A percentile compares a stretch with the other conserved stretches of the same genome.
Conservation (phyloP, 2,797 vertebrate genomes). For the Leucoraja ocellata region DNA sequence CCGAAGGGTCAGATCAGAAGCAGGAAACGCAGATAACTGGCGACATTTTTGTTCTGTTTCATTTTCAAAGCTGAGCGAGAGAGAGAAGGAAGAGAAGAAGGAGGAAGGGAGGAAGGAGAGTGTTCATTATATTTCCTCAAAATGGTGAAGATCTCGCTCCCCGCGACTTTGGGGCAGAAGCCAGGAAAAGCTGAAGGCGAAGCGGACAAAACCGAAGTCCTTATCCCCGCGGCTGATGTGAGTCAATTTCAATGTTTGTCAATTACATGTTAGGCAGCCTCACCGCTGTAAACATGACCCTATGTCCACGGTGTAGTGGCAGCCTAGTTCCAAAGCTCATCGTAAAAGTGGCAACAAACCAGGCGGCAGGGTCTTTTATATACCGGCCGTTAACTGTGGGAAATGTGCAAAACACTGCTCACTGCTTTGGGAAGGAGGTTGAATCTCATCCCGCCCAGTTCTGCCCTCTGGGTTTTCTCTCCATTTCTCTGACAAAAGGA, state of each 20-base stretch:
- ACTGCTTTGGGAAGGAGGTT: neutral
- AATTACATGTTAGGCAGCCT: neutral
- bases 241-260: neutral
- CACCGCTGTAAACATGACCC: neutral
- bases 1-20: neutral
- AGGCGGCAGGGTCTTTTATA: neutral
- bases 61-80: neutral
- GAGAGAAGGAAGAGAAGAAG: neutral
- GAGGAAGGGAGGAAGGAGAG: neutral
- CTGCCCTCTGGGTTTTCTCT: neutral
- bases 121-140: neutral
- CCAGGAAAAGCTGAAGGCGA: conserved; percentile 62
- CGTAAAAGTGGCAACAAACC: neutral
- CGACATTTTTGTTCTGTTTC: neutral
- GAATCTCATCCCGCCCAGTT: neutral
- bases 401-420: neutral
- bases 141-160: conserved; percentile 83
- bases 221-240: conserved; percentile 57
- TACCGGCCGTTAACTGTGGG: neutral
- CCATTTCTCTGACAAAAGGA: neutral
- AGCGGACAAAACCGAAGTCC: conserved; percentile 61
- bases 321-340: no score
- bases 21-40: neutral
- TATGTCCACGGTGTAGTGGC: neutral
- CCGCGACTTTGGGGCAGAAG: conserved; percentile 66